Evolutionary conservation across 2,888 invertebrate genomes (phyloP).

Genomic region (Enchytraeus crypticus): DNA sequence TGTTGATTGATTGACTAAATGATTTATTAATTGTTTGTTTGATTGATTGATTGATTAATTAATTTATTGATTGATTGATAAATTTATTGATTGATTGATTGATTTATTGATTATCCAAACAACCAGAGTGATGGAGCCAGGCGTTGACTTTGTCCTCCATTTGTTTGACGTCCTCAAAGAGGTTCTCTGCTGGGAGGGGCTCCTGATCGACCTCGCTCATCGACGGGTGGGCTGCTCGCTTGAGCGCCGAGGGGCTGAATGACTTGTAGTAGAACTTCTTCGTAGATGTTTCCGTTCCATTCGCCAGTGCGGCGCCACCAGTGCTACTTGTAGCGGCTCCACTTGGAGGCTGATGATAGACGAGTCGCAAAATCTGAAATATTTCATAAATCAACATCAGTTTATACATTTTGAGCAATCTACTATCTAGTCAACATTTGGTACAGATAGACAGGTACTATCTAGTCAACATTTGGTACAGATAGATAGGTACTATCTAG

Average conservation of each 20-base stretch:
- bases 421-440: too few species aligned
- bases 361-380: conserved; percentile 13
- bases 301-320: background rate
- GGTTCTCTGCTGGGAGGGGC: conserved; percentile 4
- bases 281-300: background rate
- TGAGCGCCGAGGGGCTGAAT: conserved; percentile 12
- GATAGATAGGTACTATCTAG: too few species aligned
- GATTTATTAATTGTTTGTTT: too few species aligned
- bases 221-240: background rate
- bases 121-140: conserved; percentile 18
- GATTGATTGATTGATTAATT: too few species aligned
- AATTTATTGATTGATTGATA: too few species aligned
- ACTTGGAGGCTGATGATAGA: conserved; percentile 13
- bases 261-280: conserved; percentile 15
- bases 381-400: too few species aligned
- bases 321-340: background rate
- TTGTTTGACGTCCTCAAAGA: conserved; percentile 16
- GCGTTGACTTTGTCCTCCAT: conserved; percentile 16
- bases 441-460: too few species aligned
- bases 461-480: too few species aligned
- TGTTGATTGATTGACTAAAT: too few species aligned
- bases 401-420: too few species aligned
- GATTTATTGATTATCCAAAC: too few species aligned
- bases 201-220: conserved; percentile 9
- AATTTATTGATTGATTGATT: too few species aligned